These are phyloP conservation scores for Dorcus parallelipipedus DNA, from an alignment of 2,888 invertebrate genomes.

Conservation along the genomic window DNA sequence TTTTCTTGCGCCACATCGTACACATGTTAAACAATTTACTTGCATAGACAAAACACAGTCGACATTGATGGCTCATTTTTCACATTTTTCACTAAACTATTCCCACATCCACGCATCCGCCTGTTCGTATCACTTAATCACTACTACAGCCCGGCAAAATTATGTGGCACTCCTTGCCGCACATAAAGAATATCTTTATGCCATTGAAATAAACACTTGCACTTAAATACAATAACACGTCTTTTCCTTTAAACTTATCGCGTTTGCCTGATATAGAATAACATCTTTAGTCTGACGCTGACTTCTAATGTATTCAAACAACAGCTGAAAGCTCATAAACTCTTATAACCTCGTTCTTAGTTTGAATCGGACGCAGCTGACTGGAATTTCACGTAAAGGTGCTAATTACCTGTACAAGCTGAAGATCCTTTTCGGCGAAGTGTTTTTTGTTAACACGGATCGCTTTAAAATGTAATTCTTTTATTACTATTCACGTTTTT, in stretches of 20 bases:
- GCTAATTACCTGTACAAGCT: slow-evolving; percentile 46
- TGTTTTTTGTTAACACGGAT: slow-evolving; percentile 16
- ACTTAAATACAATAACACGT: slow-evolving; percentile 26
- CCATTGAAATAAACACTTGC: slow-evolving; percentile 19
- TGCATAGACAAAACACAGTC: slow-evolving; percentile 16
- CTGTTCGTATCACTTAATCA: not conserved
- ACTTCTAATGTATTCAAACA: slow-evolving; percentile 30
- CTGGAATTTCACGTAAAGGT: slow-evolving; percentile 47
- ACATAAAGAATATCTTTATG: slow-evolving; percentile 19
- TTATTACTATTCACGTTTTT: slow-evolving; percentile 5
- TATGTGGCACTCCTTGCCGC: slow-evolving; percentile 5
- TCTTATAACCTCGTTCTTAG: slow-evolving; percentile 33
- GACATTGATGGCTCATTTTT: slow-evolving; percentile 17
- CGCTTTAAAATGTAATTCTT: slow-evolving; percentile 7
- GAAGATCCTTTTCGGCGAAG: slow-evolving; percentile 32
- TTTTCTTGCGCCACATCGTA: not conserved
- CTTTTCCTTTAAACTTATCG: slow-evolving; percentile 39
- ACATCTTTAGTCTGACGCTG: slow-evolving; percentile 12
- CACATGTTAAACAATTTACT: slow-evolving; percentile 3
- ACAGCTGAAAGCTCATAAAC: slow-evolving; percentile 37
- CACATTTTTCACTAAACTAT: slow-evolving; percentile 11
- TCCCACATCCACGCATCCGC: not conserved
- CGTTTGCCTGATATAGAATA: slow-evolving; percentile 33
- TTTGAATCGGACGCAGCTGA: slow-evolving; percentile 20
- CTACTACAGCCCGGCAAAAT: slow-evolving; percentile 2